Evolutionary conservation across 2,888 invertebrate genomes (phyloP).

Genomic region (Agapostemon virescens): DNA sequence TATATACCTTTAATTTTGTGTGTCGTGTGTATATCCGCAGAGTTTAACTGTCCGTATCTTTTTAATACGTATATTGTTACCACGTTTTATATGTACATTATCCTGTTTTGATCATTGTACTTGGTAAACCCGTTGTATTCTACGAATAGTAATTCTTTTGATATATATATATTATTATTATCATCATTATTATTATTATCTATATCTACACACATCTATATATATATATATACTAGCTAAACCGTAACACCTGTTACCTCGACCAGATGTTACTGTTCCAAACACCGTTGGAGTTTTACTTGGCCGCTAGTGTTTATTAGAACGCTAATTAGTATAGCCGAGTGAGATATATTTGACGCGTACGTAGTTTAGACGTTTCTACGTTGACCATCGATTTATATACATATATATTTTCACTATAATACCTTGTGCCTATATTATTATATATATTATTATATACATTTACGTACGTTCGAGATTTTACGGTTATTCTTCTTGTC

Average conservation of each 20-base stretch:
- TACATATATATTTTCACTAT: slow-evolving; percentile 28
- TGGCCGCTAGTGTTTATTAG: slow-evolving; percentile 60
- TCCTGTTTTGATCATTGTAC: slow-evolving; percentile 53
- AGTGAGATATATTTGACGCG: slow-evolving; percentile 59
- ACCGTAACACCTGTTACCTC: slow-evolving; percentile 52
- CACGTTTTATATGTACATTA: slow-evolving; percentile 31
- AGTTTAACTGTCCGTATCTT: slow-evolving; percentile 56
- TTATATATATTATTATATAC: too few relatives aligned
- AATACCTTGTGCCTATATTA: slow-evolving; percentile 38
- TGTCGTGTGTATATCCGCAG: slow-evolving; percentile 63
- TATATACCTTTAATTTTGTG: slow-evolving; percentile 62
- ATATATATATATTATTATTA: slow-evolving; percentile 10
- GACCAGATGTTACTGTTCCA: slow-evolving; percentile 50
- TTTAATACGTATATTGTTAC: slow-evolving; percentile 41
- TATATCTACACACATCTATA: background rate
- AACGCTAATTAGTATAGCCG: slow-evolving; percentile 66
- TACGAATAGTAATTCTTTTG: slow-evolving; percentile 61
- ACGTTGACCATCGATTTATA: slow-evolving; percentile 45
- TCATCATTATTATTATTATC: too few relatives aligned
- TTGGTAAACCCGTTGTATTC: slow-evolving; percentile 52
- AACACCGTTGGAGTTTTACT: slow-evolving; percentile 53
- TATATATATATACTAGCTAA: slow-evolving; percentile 22
- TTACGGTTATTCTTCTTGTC: slow-evolving; percentile 39
- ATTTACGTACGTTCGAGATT: slow-evolving; percentile 28
- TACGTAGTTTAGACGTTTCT: slow-evolving; percentile 63